phyloP scores from a whole-genome alignment of 2,113 vertebrate species.

The Uria lomvia region DNA sequence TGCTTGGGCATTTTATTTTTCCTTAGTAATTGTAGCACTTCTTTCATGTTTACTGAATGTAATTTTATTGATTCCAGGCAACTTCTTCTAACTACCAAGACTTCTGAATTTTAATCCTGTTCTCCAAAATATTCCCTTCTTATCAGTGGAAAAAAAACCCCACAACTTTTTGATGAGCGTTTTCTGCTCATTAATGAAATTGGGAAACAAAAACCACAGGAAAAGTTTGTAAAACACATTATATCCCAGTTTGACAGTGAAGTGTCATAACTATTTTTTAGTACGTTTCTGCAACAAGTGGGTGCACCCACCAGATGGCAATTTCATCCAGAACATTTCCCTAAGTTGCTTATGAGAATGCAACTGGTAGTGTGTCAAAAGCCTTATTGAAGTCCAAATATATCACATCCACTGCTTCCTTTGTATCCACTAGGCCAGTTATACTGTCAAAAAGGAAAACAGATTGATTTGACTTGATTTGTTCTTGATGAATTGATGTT shows the following conservation, averaged over 20 bases:
- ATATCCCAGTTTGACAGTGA: neutral
- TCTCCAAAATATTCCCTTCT: neutral
- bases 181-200: conserved; percentile 9
- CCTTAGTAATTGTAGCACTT: neutral
- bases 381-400: neutral
- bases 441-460: neutral
- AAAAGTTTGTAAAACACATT: neutral
- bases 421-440: neutral
- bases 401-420: neutral
- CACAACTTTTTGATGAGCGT: neutral
- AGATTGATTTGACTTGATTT: neutral
- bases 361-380: neutral
- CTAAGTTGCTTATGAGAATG: neutral
- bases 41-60: neutral
- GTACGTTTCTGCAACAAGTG: conserved; percentile 1
- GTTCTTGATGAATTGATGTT: neutral
- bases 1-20: neutral
- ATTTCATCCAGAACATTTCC: conserved; percentile 31
- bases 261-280: neutral
- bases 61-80: neutral
- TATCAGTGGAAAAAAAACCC: neutral
- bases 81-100: neutral
- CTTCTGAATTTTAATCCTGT: neutral
- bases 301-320: conserved; percentile 8
- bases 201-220: neutral